Conservation (phyloP, 2,888 invertebrate species). For the Yponomeuta malinellus region DNA sequence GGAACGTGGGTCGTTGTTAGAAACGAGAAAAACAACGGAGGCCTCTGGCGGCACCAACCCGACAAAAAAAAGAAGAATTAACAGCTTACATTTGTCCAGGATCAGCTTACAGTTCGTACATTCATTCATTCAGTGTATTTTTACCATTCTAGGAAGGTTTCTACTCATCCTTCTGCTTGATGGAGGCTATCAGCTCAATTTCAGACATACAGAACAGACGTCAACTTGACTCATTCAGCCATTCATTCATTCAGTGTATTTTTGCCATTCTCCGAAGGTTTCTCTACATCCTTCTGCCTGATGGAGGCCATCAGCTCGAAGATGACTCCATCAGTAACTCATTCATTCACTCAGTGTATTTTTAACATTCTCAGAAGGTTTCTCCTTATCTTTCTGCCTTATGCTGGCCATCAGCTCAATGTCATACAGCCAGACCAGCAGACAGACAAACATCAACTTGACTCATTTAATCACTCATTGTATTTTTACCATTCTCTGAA, state of each 20-base stretch:
- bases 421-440: constrained; percentile 33
- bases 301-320: constrained; percentile 65
- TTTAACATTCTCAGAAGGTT: not conserved
- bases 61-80: too few relatives aligned
- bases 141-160: too few relatives aligned
- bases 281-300: constrained; percentile 49
- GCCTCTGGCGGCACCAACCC: too few relatives aligned
- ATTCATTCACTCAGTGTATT: too few relatives aligned
- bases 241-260: not conserved
- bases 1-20: not conserved
- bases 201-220: not conserved
- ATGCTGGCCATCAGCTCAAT: constrained; percentile 67
- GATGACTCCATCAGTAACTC: too few relatives aligned
- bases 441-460: constrained; percentile 31
- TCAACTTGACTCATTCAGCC: too few relatives aligned
- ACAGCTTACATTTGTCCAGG: too few relatives aligned
- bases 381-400: constrained; percentile 49
- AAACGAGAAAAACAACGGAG: too few relatives aligned
- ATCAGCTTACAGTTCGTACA: too few relatives aligned
- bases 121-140: too few relatives aligned
- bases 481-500: not conserved
- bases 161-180: not conserved
- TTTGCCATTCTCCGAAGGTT: not conserved
- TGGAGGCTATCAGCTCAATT: constrained; percentile 33
- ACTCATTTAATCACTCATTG: constrained; percentile 28